These are phyloP conservation scores for Archegozetes longisetosus DNA, from an alignment of 1,140 invertebrate genomes.

Conservation along the genomic window DNA sequence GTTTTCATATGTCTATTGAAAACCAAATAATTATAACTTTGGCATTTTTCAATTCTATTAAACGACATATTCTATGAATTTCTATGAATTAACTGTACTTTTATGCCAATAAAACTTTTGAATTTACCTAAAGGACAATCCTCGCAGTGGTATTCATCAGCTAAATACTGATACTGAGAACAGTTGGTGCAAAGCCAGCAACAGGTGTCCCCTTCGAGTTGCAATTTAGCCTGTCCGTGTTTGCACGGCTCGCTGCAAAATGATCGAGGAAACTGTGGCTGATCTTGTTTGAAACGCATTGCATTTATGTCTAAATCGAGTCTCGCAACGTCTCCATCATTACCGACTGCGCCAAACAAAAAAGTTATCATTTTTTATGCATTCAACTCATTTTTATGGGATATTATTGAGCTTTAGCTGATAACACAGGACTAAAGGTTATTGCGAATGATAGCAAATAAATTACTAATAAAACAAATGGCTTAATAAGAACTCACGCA, in stretches of 20 bases:
- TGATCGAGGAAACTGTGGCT: slow-evolving; percentile 29
- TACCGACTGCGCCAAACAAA: slow-evolving; percentile 28
- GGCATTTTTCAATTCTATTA: too few species aligned
- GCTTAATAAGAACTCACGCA: slow-evolving; percentile 12
- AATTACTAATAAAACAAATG: too few species aligned
- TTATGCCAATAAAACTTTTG: too few species aligned
- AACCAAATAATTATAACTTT: too few species aligned
- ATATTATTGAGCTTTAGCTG: too few species aligned
- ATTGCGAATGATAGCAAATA: too few species aligned
- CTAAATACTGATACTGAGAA: slow-evolving; percentile 40
- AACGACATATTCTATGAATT: too few species aligned
- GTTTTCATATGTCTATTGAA: too few species aligned
- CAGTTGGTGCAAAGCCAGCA: slow-evolving; percentile 46
- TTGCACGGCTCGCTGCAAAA: slow-evolving; percentile 34
- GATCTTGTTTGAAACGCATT: slow-evolving; percentile 25
- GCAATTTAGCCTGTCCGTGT: slow-evolving; percentile 23
- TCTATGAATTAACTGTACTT: too few species aligned
- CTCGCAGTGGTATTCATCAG: slow-evolving; percentile 42
- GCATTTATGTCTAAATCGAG: slow-evolving; percentile 49
- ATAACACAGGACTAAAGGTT: too few species aligned
- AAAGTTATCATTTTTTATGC: too few species aligned
- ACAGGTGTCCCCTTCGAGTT: slow-evolving; percentile 35
- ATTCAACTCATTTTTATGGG: too few species aligned
- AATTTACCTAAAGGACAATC: slow-evolving; percentile 32
- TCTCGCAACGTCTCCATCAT: slow-evolving; percentile 44